Evolutionary conservation across 37 sponge, comb jelly and placozoan genomes (phyloP), one percentile per base, ranked within the genome.

Genomic region (Tethya wilhelma): DNA sequence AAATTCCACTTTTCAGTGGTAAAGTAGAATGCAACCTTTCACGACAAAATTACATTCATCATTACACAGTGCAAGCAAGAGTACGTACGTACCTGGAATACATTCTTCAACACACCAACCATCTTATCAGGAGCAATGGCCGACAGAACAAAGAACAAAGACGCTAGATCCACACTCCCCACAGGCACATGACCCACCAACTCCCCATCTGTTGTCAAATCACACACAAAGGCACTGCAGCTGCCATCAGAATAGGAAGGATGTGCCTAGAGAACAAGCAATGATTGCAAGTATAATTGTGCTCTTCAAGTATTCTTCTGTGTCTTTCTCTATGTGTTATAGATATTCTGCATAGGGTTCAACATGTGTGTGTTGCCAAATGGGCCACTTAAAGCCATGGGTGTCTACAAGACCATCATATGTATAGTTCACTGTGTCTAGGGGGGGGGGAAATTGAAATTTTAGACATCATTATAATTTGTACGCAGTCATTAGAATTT

Each of bases 61-160:
- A 49, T 49, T 49, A 49, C 53, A 49, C 53, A 9, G 9, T 49
- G 14, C 53, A 49, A 49, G 53, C 53, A n/a, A n/a, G n/a, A n/a
- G n/a, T n/a, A n/a, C n/a, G n/a, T n/a, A n/a, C n/a, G n/a, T n/a
- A 96, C 94, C 40, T 30, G 12, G 59, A 31, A 49, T 9, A 98
- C 43, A 53, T 98, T 98, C 46, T 68, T 74, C 45, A 98, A 28
- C 22, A 69, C 86, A 39, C 36, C 31, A 7, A 44, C 19, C 92
- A 96, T 87, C 46, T 93, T 98, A 38, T 93, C 89, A 17, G 96
- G 99, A 34, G 84, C 25, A 28, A 98, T 91, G 45, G 99, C 88
- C 4, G 99, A 98, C 36, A 98, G 75, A 0, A 98, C 99, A 87
- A 96, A 98, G 34, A 98, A 84, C 44, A 98, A 53, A 26, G 90